Evolutionary conservation across 37 sponge, comb jelly and placozoan species (phyloP), one percentile per base, ranked within the genome.

Genomic region (Aplysina aerophoba): DNA sequence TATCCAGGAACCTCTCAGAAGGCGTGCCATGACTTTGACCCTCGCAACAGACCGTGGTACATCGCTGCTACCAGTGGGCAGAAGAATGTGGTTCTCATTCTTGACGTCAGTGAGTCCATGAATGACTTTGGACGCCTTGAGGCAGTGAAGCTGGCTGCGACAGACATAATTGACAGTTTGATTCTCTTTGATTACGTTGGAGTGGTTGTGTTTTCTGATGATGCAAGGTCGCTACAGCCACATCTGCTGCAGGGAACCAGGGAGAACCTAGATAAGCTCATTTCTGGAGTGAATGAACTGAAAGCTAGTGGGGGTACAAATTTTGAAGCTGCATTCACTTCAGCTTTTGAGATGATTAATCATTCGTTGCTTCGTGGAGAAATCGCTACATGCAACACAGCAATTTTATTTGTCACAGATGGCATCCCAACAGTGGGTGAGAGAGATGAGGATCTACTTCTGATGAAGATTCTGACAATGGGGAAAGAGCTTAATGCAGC

Each of bases 41-140:
- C 86, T 4, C 53, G 82, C 3, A 0, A 81, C 4, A 82, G 86
- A 15, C 86, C 86, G 1, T 85, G 86, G 86, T 85, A 85, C 86
- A 35, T 85, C 5, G 78, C 86, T 0, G 78, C 86, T 31, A 85
- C 81, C 59, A 63, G 69, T 25, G 86, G 86, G 33, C 80, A 33
- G 22, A 85, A 85, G 54, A 59, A 77, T 36, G 86, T 85, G 53
- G 63, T 77, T 12, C 36, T 85, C 33, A 16, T 85, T 2, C 59
- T 85, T 20, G 86, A 85, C 28, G 61, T 67, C n/a, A 63, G 79
- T 24, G 63, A 39, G n/a, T 81, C 82, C 13, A 81, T 60, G 82
- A 75, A 50, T 16, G 40, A 59, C 22, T 36, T 34, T 61, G 65
- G 65, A 64, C 63, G 82, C 2, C 25, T 81, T 19, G 65, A 81